A percentile compares a stretch with the other conserved stretches of the same genome.
Evolutionary conservation across 1,140 invertebrate genomes (phyloP).

Genomic region (Zaprionus ornatus): DNA sequence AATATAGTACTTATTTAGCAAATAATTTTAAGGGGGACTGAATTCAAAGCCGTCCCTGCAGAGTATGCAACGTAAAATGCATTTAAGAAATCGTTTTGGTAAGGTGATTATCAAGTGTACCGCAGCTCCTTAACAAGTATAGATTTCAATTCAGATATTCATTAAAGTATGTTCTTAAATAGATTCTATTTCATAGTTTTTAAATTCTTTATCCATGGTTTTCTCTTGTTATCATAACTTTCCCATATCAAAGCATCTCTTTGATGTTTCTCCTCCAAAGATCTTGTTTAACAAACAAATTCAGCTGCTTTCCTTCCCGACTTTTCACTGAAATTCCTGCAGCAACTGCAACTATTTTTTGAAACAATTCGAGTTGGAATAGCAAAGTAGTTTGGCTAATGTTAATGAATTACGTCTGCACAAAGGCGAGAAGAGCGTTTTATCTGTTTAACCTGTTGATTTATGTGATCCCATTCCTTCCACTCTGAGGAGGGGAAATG

Average conservation of each 20-base stretch:
- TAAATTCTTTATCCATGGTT: too few relatives aligned
- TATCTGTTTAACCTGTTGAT: conserved; percentile 58
- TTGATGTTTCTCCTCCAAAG: background rate
- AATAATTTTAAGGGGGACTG: too few relatives aligned
- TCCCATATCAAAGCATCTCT: background rate
- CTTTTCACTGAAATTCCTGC: background rate
- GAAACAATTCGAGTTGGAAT: conserved; percentile 7
- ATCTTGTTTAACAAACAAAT: background rate
- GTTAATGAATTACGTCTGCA: conserved; percentile 57
- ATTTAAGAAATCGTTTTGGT: too few relatives aligned
- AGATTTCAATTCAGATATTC: too few relatives aligned
- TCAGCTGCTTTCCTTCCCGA: background rate
- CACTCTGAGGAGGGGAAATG: conserved; percentile 9
- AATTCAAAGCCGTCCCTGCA: too few relatives aligned
- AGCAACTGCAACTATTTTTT: conserved; percentile 7
- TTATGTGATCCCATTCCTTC: conserved; percentile 29
- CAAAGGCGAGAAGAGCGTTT: conserved; percentile 25
- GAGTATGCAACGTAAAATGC: too few relatives aligned
- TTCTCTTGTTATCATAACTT: too few relatives aligned
- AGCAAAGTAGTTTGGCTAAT: conserved; percentile 50
- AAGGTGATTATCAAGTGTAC: too few relatives aligned
- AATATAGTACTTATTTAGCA: too few relatives aligned
- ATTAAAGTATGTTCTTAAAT: too few relatives aligned
- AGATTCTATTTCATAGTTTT: too few relatives aligned
- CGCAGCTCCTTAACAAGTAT: too few relatives aligned